A percentile compares a stretch with the other conserved stretches of the same genome.
Conservation (phyloP, 2,888 invertebrate species). For the Flabesymbios commensalis region DNA sequence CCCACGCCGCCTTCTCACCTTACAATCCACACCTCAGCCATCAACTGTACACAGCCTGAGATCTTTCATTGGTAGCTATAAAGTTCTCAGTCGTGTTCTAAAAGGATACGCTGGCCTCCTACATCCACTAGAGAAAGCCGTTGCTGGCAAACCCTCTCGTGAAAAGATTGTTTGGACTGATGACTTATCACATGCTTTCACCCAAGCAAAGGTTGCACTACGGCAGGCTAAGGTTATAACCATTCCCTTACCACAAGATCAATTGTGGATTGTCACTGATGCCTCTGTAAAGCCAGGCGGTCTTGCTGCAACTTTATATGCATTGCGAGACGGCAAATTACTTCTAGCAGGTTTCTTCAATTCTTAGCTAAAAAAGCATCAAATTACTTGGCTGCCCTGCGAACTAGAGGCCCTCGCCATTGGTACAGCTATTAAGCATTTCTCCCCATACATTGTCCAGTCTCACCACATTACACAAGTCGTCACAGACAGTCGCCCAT, state of each 20-base stretch:
- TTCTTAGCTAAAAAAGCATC: neutral
- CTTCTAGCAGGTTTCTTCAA: constrained; percentile 10
- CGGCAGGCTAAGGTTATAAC: constrained; percentile 8
- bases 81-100: constrained; percentile 22
- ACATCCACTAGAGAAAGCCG: constrained; percentile 10
- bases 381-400: constrained; percentile 13
- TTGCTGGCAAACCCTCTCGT: constrained; percentile 18
- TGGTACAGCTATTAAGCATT: constrained; percentile 10
- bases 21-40: constrained; percentile 1
- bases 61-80: constrained; percentile 18
- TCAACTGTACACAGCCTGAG: constrained; percentile 6
- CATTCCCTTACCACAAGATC: constrained; percentile 18
- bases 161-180: constrained; percentile 27
- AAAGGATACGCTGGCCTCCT: constrained; percentile 14
- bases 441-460: constrained; percentile 9
- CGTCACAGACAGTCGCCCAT: constrained; percentile 7
- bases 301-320: constrained; percentile 11
- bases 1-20: constrained; percentile 14
- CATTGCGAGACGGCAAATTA: constrained; percentile 1
- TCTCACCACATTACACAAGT: neutral
- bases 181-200: constrained; percentile 6
- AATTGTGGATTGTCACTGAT: constrained; percentile 22
- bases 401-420: constrained; percentile 14
- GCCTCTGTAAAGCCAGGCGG: constrained; percentile 19
- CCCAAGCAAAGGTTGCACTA: constrained; percentile 7